Evolutionary conservation across 2,888 invertebrate genomes (phyloP).

Genomic region (Tribolium freemani): DNA sequence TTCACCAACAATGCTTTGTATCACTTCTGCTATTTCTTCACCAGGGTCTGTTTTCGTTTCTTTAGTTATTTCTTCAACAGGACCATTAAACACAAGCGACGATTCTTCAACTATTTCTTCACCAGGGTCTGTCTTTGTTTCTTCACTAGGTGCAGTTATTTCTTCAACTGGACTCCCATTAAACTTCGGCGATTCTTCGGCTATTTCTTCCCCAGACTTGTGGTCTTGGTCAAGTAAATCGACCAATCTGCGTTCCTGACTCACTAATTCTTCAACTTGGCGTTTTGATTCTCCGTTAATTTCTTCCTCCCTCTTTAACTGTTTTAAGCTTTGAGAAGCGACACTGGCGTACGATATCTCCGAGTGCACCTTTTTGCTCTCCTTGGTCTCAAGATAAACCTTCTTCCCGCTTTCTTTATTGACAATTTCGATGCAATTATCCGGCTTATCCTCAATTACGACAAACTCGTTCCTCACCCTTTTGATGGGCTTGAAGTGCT

Average conservation of each 20-base stretch:
- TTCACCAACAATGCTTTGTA: background rate
- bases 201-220: background rate
- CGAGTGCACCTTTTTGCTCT: constrained; percentile 56
- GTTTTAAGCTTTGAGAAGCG: constrained; percentile 46
- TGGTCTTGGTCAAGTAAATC: constrained; percentile 15
- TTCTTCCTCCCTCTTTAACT: constrained; percentile 18
- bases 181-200: too few relatives aligned
- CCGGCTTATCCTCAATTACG: background rate
- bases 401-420: constrained; percentile 20
- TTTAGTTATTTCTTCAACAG: background rate
- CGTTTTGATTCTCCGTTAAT: background rate
- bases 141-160: background rate
- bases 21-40: background rate
- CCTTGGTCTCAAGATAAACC: constrained; percentile 47
- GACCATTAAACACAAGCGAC: too few relatives aligned
- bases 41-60: background rate
- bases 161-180: too few relatives aligned
- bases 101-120: background rate
- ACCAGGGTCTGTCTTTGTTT: background rate
- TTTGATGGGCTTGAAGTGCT: constrained; percentile 45
- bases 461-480: constrained; percentile 5
- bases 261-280: constrained; percentile 5
- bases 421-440: constrained; percentile 24
- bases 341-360: constrained; percentile 55
- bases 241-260: constrained; percentile 12